A percentile compares a stretch with the other conserved stretches of the same genome.
phyloP scores from a whole-genome alignment of 2,797 vertebrate genomes.

The Myoxocephalus aenaeus region DNA sequence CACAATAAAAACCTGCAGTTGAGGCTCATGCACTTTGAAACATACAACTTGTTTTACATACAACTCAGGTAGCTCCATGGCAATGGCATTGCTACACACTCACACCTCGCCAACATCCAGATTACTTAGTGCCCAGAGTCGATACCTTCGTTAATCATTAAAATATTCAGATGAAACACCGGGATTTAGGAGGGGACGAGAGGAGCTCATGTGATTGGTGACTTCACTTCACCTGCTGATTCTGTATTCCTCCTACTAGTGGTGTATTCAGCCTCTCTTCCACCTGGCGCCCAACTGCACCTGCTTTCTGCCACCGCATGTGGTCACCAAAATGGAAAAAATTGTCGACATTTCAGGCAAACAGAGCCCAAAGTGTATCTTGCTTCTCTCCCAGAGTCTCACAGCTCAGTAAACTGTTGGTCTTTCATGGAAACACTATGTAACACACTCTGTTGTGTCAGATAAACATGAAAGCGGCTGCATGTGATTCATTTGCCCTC shows the following conservation, averaged over 20 bases:
- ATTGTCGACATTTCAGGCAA: not conserved
- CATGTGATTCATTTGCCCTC: conserved; percentile 6
- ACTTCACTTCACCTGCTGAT: not conserved
- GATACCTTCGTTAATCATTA: conserved; percentile 12
- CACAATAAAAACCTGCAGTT: not conserved
- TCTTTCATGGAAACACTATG: not conserved
- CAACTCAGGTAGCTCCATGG: not conserved
- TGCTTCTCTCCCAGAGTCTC: not conserved
- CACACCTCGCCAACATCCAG: conserved; percentile 6
- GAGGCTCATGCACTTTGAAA: not conserved
- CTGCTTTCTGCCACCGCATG: not conserved
- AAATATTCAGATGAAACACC: conserved; percentile 8
- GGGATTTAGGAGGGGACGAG: not conserved
- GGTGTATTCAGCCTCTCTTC: conserved; percentile 1
- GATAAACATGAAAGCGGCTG: not conserved
- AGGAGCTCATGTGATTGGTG: not conserved
- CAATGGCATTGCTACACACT: not conserved
- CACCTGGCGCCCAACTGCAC: not conserved
- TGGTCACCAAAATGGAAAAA: not conserved
- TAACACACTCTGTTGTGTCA: not conserved
- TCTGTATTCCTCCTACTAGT: not conserved
- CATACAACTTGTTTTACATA: conserved; percentile 12
- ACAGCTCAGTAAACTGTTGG: not conserved
- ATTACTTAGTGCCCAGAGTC: not conserved
- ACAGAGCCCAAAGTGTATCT: not conserved